Conservation (phyloP, 2,113 vertebrate genomes). For the Turnix velox region DNA sequence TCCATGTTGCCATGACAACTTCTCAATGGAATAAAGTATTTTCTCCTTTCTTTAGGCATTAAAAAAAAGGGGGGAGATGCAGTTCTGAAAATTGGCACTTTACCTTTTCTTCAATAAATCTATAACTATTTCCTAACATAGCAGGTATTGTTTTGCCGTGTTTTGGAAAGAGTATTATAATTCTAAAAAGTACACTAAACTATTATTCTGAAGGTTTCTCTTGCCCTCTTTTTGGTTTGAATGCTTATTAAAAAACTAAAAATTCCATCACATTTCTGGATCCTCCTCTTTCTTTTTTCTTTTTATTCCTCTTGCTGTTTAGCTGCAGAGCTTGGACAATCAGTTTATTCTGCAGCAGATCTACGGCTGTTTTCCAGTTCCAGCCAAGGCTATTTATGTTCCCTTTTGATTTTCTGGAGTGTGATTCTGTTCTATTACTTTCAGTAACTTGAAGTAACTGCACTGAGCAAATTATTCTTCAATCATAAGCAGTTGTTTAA, state of each 20-base stretch:
- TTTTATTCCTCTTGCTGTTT: background rate
- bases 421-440: background rate
- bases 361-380: background rate
- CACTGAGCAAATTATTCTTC: background rate
- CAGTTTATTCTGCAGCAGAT: background rate
- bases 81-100: conserved; percentile 27
- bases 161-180: background rate
- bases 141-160: background rate
- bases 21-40: conserved; percentile 54
- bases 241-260: background rate
- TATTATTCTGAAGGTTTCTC: background rate
- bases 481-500: background rate
- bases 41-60: conserved; percentile 41
- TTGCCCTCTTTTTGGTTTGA: background rate
- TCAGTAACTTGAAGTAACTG: background rate
- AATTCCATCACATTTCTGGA: conserved; percentile 28
- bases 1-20: conserved; percentile 62
- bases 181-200: background rate
- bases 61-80: background rate
- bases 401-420: background rate
- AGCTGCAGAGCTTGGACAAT: background rate
- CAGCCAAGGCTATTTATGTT: background rate
- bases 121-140: background rate
- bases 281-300: background rate
- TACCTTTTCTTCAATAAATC: background rate